These are phyloP conservation scores for Drosophila punjabiensis DNA, from an alignment of 1,140 invertebrate species.

Conservation along the genomic window DNA sequence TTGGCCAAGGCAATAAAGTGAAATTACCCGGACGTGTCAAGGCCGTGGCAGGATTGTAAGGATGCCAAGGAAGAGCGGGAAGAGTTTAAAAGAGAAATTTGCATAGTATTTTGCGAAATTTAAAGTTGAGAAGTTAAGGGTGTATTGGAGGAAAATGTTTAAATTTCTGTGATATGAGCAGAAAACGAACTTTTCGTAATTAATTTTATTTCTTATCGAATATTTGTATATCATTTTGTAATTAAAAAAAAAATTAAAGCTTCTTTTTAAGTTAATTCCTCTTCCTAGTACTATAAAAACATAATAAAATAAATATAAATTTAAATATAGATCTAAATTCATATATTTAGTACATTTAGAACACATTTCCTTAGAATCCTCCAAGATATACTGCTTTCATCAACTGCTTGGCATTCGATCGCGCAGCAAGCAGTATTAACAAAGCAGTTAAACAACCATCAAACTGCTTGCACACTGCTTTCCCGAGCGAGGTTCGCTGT, in stretches of 20 bases:
- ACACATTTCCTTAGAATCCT: neutral
- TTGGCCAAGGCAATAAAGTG: constrained; percentile 81
- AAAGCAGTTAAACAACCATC: constrained; percentile 3
- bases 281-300: neutral
- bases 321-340: neutral
- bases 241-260: too few relatives aligned
- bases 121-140: neutral
- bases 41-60: constrained; percentile 34
- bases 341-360: neutral
- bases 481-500: constrained; percentile 6
- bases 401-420: neutral
- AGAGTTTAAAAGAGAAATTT: constrained; percentile 1
- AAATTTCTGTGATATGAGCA: neutral
- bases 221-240: too few relatives aligned
- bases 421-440: neutral
- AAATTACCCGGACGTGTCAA: constrained; percentile 77
- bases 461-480: neutral
- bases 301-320: too few relatives aligned
- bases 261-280: too few relatives aligned
- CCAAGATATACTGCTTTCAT: neutral
- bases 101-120: neutral
- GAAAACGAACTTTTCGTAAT: too few relatives aligned
- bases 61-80: neutral
- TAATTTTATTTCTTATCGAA: too few relatives aligned
- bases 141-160: neutral